Evolutionary conservation across 2,113 vertebrate genomes (phyloP), one percentile per base, ranked within the genome.

Genomic region (Smithornis capensis): DNA sequence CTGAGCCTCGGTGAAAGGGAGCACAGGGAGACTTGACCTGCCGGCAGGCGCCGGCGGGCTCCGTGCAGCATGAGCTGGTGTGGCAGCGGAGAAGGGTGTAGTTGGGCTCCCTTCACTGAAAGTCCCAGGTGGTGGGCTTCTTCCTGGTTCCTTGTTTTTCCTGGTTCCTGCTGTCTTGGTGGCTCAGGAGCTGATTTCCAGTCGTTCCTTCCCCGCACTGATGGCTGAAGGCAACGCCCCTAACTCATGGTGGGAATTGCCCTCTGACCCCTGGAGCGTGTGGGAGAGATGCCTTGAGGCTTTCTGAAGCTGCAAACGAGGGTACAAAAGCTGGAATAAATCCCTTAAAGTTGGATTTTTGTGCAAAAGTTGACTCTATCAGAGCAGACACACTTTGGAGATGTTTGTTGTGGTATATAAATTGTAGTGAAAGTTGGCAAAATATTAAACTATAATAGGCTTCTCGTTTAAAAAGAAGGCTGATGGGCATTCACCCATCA

Each of bases 171-270:
- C 28, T 27, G 0, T 9, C 60, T 40, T 7, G 45, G 29, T 17
- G n/a, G 14, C 31, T 74, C 3, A 1, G 60, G 50, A 47, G 53
- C 7, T 24, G 45, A 0, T 35, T 47, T 47, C 18, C 24, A 65
- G 44, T 5, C 3, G 2, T 5, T 42, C 2, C 14, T 7, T 1
- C 4, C 22, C 15, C 9, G 17, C 68, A 2, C 15, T 2, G 23
- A 3, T 19, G 75, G 45, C 25, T 35, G 82, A 27, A 40, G n/a
- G 45, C 76, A 28, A 0, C 45, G n/a, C 29, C 71, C 21, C 23
- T 24, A 22, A 5, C 38, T 40, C 4, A 1, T 0, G 1, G 25
- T 1, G 24, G 9, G 3, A 28, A 3, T 14, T 2, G 1, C 0
- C 33, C 5, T 1, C 3, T 5, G 2, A 1, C 7, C 33, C 29